A percentile compares a stretch with the other conserved stretches of the same genome.
Conservation (phyloP, 1,140 invertebrate species). For the Drosophila parabipectinata region DNA sequence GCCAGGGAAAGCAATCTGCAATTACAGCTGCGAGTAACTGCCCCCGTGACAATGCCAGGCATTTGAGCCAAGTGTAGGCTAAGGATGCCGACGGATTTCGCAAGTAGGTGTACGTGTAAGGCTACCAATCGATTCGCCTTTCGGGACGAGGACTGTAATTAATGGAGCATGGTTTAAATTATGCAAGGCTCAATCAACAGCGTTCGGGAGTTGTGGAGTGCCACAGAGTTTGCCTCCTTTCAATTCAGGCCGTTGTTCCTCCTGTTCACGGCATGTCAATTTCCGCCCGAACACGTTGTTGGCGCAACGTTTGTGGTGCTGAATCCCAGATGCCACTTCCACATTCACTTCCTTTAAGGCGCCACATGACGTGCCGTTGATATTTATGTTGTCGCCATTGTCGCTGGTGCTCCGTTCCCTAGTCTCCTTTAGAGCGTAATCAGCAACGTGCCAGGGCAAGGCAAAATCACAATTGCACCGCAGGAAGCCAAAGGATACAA, state of each 20-base stretch:
- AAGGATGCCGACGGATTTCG: constrained; percentile 26
- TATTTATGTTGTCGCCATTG: constrained; percentile 52
- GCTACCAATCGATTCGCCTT: constrained; percentile 49
- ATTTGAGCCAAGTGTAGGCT: constrained; percentile 9
- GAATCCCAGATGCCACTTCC: constrained; percentile 12
- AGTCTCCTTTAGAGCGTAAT: constrained; percentile 54
- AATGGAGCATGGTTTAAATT: constrained; percentile 58
- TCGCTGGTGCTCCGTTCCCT: constrained; percentile 15
- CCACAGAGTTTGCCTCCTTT: neutral
- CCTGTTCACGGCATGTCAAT: constrained; percentile 58
- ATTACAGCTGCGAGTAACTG: constrained; percentile 56
- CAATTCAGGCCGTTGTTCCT: neutral
- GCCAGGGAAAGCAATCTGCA: constrained; percentile 43
- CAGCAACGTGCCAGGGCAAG: constrained; percentile 71
- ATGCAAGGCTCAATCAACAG: constrained; percentile 67
- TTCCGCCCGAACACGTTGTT: constrained; percentile 74
- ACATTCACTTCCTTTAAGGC: constrained; percentile 52
- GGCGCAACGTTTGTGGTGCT: constrained; percentile 49
- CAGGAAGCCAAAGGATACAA: constrained; percentile 76
- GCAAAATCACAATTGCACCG: constrained; percentile 54
- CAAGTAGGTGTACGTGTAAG: constrained; percentile 24
- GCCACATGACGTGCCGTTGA: constrained; percentile 62
- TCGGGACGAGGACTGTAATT: constrained; percentile 45
- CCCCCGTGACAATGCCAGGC: constrained; percentile 8
- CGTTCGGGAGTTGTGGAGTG: constrained; percentile 9